phyloP scores from a whole-genome alignment of 2,113 vertebrate genomes.

The Naja naja region DNA sequence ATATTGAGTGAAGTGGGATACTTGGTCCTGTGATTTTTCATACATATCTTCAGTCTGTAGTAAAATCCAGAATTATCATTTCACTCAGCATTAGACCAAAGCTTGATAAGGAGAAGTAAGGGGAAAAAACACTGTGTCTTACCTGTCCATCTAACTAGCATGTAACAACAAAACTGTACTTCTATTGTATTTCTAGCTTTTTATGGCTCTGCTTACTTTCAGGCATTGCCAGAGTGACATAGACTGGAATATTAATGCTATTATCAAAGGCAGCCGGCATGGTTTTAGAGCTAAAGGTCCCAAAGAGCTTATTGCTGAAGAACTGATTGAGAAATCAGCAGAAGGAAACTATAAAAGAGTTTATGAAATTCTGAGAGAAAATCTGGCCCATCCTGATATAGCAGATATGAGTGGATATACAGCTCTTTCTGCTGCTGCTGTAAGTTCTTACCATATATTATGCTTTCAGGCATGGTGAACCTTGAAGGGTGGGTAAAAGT shows the following conservation, averaged over 20 bases:
- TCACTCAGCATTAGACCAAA: background rate
- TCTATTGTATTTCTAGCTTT: conserved; percentile 41
- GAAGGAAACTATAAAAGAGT: conserved; percentile 68
- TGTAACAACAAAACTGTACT: background rate
- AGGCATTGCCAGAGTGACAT: conserved; percentile 49
- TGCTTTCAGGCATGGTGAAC: background rate
- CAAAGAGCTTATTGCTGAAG: conserved; percentile 71
- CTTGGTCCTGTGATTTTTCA: background rate
- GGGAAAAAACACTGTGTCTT: background rate
- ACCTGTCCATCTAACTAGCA: background rate
- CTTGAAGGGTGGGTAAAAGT: background rate
- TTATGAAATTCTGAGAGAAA: conserved; percentile 60
- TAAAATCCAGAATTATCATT: background rate
- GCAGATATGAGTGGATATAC: conserved; percentile 76
- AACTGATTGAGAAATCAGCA: conserved; percentile 73
- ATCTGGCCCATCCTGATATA: conserved; percentile 72
- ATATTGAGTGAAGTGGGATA: background rate
- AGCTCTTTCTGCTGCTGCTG: conserved; percentile 78
- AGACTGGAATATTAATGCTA: conserved; percentile 67
- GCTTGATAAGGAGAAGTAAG: background rate
- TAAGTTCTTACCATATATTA: conserved; percentile 57
- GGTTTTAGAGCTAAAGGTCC: conserved; percentile 72
- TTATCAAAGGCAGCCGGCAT: conserved; percentile 68
- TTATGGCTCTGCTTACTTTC: background rate
- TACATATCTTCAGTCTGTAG: background rate